These are phyloP conservation scores for Mizuhopecten yessoensis DNA, from an alignment of 1,140 invertebrate genomes.

Conservation along the genomic window DNA sequence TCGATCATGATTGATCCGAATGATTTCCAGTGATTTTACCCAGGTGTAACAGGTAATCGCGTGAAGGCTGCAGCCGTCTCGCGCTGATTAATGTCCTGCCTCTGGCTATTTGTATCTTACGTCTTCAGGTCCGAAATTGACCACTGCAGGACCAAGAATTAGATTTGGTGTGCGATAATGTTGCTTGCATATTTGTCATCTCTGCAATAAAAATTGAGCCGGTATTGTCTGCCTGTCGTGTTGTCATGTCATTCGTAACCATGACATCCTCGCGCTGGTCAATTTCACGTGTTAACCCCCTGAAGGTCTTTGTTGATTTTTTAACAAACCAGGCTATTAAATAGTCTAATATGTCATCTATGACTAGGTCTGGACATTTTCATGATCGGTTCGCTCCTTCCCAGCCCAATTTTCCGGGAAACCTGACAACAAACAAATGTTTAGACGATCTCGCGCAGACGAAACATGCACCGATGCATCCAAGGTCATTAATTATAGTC, in stretches of 20 bases:
- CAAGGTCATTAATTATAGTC: neutral
- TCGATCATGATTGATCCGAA: constrained; percentile 25
- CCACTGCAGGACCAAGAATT: neutral
- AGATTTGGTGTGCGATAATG: constrained; percentile 28
- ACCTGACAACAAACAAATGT: constrained; percentile 26
- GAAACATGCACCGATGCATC: neutral
- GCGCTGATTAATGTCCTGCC: constrained; percentile 21
- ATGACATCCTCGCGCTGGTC: constrained; percentile 22
- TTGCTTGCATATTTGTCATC: constrained; percentile 32
- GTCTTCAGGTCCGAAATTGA: constrained; percentile 9
- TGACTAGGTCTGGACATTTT: neutral
- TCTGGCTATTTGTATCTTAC: neutral
- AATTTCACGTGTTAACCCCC: constrained; percentile 2
- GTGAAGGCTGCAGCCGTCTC: neutral
- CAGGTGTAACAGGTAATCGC: neutral
- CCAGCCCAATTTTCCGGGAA: constrained; percentile 30
- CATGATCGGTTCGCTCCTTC: constrained; percentile 29
- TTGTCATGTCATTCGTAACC: constrained; percentile 37
- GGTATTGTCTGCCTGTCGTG: constrained; percentile 13
- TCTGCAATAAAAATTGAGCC: constrained; percentile 6
- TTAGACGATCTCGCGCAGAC: neutral
- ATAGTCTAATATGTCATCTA: neutral
- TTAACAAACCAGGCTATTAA: neutral
- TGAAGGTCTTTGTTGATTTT: neutral
- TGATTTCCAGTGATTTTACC: neutral